Evolutionary conservation across 2,888 invertebrate genomes (phyloP), one percentile per base, ranked within the genome.

Genomic region (Cosmorhoe ocellata): DNA sequence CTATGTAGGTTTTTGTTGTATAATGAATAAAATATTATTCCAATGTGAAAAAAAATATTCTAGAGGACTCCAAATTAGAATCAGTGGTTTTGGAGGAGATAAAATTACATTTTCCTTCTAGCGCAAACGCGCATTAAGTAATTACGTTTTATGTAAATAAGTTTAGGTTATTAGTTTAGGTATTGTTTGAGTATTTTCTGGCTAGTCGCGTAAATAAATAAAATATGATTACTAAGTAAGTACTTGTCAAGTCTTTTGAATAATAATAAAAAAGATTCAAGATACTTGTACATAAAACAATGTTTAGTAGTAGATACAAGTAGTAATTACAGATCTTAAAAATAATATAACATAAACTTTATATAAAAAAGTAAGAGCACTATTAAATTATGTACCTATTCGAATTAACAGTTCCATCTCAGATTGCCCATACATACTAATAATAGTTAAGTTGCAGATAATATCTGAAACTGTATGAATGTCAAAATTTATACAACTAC

Each of bases 291-390:
- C 37, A 39, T 6, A 36, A 48, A 34, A 12, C 10, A 30, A 48
- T 34, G 28, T 24, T 44, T 33, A 30, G 31, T 36, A 39, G 36
- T 40, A n/a, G n/a, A 39, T 44, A 14, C 24, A 44, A 31, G 14
- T 22, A 2, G 12, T 37, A 47, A 46, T 38, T 11, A 37, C 30
- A 38, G 32, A 13, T 54, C 34, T 30, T 38, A 26, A 22, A 27
- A 37, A 31, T 36, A 32, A 9, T 30, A 47, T 22, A 73, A 82
- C 80, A 84, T 83, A 78, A 76, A 76, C 81, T 62, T 73, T 79
- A 79, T 81, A 84, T 82, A 75, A 27, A 46, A 51, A 52, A 48
- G 44, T 47, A 43, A 54, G 34, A 24, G 39, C 48, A 41, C 36
- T 50, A 30, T 22, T 22, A 9, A 39, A 24, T 31, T 33, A 44